phyloP scores from a whole-genome alignment of 2,888 invertebrate genomes.

The Dermolepida albohirtum region DNA sequence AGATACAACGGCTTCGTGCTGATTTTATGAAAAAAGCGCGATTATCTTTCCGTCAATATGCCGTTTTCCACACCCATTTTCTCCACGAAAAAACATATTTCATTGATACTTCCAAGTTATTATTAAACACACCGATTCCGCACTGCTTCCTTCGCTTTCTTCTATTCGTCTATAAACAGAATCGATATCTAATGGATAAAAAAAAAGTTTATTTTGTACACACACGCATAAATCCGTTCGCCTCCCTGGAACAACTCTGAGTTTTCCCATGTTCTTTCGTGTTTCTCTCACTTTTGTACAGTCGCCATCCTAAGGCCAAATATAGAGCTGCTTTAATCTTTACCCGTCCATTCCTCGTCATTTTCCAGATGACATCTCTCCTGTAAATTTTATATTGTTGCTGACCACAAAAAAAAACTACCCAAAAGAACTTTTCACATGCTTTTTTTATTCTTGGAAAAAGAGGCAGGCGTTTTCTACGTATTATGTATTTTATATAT shows the following conservation, averaged over 20 bases:
- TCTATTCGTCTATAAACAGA: conserved; percentile 28
- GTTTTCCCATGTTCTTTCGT: conserved; percentile 25
- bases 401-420: conserved; percentile 31
- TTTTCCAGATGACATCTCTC: conserved; percentile 36
- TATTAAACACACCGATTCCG: conserved; percentile 39
- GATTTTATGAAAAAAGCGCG: conserved; percentile 40
- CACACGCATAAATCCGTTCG: conserved; percentile 34
- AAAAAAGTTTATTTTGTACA: conserved; percentile 33
- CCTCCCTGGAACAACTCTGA: conserved; percentile 11
- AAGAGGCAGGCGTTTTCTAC: conserved; percentile 20
- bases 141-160: conserved; percentile 23
- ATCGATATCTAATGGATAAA: conserved; percentile 41
- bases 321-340: conserved; percentile 36
- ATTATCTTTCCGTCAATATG: conserved; percentile 42
- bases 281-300: conserved; percentile 20
- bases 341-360: conserved; percentile 36
- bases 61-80: conserved; percentile 42
- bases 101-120: conserved; percentile 40
- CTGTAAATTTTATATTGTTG: conserved; percentile 38
- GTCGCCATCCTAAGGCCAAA: conserved; percentile 24
- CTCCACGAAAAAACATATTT: conserved; percentile 41
- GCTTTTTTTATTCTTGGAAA: conserved; percentile 29
- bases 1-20: conserved; percentile 26
- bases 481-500: conserved; percentile 28
- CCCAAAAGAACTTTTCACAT: conserved; percentile 23